Conservation (phyloP, 2,797 vertebrate species). For the Hippocampus kuda region DNA sequence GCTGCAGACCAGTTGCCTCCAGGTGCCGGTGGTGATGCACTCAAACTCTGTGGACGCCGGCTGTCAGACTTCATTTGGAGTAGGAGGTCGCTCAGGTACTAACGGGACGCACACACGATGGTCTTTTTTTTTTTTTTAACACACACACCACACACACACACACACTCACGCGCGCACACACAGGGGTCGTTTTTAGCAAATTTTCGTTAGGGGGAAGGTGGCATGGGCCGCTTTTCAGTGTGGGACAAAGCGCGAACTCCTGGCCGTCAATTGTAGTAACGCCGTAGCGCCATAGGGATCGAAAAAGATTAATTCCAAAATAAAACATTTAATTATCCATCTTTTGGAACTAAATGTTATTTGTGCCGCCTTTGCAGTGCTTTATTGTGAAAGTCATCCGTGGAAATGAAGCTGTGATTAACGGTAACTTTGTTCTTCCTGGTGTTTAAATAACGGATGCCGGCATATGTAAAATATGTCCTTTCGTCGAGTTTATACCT, state of each 20-base stretch:
- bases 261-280: constrained; percentile 1
- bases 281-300: constrained; percentile 2
- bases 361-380: not conserved
- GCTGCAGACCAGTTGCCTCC: constrained; percentile 16
- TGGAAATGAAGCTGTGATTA: not conserved
- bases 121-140: not conserved
- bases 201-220: not conserved
- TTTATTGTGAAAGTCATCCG: constrained; percentile 28
- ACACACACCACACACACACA: too few species aligned
- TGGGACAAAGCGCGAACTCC: not conserved
- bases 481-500: not conserved
- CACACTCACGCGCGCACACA: not conserved
- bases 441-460: not conserved
- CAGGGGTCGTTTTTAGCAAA: accelerated
- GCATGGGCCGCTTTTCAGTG: not conserved
- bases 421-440: not conserved
- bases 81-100: constrained; percentile 21
- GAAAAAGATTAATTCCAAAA: not conserved
- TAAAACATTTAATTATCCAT: not conserved
- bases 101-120: not conserved
- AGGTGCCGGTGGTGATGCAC: constrained; percentile 12
- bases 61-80: not conserved
- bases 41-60: not conserved
- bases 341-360: not conserved
- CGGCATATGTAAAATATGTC: not conserved